Evolutionary conservation across 2,888 invertebrate genomes (phyloP).

Genomic region (Bedellia somnulentella): DNA sequence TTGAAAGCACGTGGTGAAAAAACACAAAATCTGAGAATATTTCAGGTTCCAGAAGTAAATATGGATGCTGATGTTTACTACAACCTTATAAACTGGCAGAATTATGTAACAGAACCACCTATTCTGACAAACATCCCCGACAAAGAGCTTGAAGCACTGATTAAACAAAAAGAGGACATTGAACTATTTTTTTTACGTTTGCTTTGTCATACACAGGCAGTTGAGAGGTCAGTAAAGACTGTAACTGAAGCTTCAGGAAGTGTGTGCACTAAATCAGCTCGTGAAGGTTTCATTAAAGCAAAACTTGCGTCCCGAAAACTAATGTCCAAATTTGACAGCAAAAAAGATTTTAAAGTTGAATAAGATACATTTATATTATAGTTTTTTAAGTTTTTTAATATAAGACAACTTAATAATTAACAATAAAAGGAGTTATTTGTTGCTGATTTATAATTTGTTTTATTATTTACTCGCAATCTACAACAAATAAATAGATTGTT

Average conservation of each 20-base stretch:
- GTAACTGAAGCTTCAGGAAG: slow-evolving; percentile 6
- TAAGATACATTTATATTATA: neutral
- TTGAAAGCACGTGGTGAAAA: slow-evolving; percentile 4
- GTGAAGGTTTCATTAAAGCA: slow-evolving; percentile 4
- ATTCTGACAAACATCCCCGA: slow-evolving; percentile 9
- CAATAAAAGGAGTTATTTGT: no score
- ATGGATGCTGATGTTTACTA: slow-evolving; percentile 8
- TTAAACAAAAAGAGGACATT: slow-evolving; percentile 8
- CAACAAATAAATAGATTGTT: neutral
- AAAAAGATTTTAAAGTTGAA: slow-evolving; percentile 2
- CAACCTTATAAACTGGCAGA: slow-evolving; percentile 13
- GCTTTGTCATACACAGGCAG: slow-evolving; percentile 7
- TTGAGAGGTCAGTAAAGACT: slow-evolving; percentile 5
- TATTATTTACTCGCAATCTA: neutral
- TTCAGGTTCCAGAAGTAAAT: slow-evolving; percentile 8
- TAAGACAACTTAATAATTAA: no score
- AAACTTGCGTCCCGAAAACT: slow-evolving; percentile 3
- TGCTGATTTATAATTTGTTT: no score
- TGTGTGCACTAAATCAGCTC: neutral
- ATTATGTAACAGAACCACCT: slow-evolving; percentile 9
- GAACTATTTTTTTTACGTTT: slow-evolving; percentile 3
- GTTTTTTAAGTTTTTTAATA: no score
- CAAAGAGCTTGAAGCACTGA: slow-evolving; percentile 7
- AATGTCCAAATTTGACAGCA: slow-evolving; percentile 6
- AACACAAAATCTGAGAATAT: slow-evolving; percentile 4